Base-by-base conservation (phyloP, 2,113 vertebrate genomes). In the Phodopus roborovskii region DNA sequence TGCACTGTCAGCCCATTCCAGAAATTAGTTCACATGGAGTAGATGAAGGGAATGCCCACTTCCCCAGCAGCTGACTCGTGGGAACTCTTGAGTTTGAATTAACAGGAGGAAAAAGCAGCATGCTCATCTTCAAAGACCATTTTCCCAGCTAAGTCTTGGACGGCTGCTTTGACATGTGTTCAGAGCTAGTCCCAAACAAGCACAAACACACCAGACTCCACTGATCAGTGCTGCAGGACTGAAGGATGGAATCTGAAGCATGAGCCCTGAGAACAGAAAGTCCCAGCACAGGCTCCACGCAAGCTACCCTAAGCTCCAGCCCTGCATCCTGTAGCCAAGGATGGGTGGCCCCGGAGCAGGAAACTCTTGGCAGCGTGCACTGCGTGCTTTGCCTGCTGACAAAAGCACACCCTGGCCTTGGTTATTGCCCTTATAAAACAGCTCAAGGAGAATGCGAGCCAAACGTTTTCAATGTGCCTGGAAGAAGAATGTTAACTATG, bases 351-450 rank as follows among this genome's bases (percentile, higher is more conserved):
- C 96, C 91, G 0, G 28, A 96, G 94, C 96, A 97, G 97, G 96
- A 97, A 98, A 97, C 96, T 92, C 96, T 97, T 98, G 97, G 97
- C 97, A 97, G 96, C 88, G 53, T 96, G 33, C 7, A 17, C 97
- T 77, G 97, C 70, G 7, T 97, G 96, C 97, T 97, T 94, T 94
- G 96, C 97, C 90, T 95, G 96, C 97, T 96, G 96, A 97, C 97
- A 98, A 96, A 89, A 97, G 96, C 97, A 98, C 97, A 98, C 97
- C 97, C 97, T 97, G 96, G 97, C 95, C 96, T 97, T 60, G 20
- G 96, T 98, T 97, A 97, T 85, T 97, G 97, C 94, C 92, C 96
- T 97, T 98, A 97, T 97, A 97, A 98, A 98, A 98, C 97, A 97
- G 97, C 92, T 95, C 94, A 17, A 66, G 81, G 73, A 95, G 96